Evolutionary conservation across 2,888 invertebrate species (phyloP), one percentile per base, ranked within the genome.

Genomic region (Eupithecia subfuscata): DNA sequence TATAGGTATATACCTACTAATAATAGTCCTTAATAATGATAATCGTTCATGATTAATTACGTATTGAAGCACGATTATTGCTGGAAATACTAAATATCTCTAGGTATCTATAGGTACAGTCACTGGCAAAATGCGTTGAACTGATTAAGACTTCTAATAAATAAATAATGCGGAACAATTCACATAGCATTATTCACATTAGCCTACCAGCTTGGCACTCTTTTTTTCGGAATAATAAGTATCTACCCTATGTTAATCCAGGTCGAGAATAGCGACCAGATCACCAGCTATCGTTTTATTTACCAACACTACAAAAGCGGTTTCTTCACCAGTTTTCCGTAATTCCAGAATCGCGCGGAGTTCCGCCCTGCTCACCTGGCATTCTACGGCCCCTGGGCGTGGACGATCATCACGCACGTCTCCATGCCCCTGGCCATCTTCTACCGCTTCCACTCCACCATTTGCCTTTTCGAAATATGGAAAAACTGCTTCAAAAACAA

Each of bases 401-500:
- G 98, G 98, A 98, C 98, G 0, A 97, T 98, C 82, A 98, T 98
- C 83, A 98, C 97, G 0, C 98, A 98, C 87, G 97, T 98, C 0
- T 97, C 98, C 0, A 98, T 98, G 96, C 98, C 98, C 0, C 92
- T 98, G 69, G 97, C 97, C 0, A 98, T 98, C 83, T 98, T 98
- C 92, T 98, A 98, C 91, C 95, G 98, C 64, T 98, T 98, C 87
- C 98, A 98, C 90, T 98, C 98, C 4, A 98, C 98, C 0, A 98
- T 98, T 82, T 98, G 98, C 89, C 95, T 98, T 30, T 98, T 98
- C 85, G 98, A 98, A 90, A 97, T 98, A 75, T 98, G 98, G 98
- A 98, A 98, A 89, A 96, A 97, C 79, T 97, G 98, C 70, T 98
- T 98, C 91, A 98, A 98, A 87, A 96, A 96, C 81, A 95, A 93